Evolutionary conservation across 2,113 vertebrate genomes (phyloP).

Genomic region (Bos javanicus): DNA sequence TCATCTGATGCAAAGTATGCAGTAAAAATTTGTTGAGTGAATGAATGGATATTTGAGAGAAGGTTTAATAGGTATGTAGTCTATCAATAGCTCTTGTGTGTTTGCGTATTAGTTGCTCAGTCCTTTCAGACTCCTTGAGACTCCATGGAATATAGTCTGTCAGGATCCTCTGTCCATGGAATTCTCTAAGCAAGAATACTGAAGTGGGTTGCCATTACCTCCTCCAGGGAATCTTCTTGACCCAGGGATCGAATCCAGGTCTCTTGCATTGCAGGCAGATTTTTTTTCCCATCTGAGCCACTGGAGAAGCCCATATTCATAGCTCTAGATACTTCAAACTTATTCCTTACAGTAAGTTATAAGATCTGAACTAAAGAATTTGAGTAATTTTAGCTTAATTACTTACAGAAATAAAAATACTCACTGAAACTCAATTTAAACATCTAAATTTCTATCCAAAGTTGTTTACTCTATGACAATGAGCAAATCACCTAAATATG

Average conservation of each 20-base stretch:
- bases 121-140: neutral
- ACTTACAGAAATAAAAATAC: neutral
- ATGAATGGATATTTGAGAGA: neutral
- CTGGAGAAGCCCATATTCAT: neutral
- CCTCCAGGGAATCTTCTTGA: neutral
- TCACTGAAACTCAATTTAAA: neutral
- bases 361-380: neutral
- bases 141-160: neutral
- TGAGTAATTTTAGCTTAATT: neutral
- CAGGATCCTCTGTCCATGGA: neutral
- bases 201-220: neutral
- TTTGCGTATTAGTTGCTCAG: neutral
- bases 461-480: neutral
- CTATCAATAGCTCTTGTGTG: neutral
- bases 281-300: neutral
- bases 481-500: neutral
- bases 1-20: neutral
- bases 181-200: neutral
- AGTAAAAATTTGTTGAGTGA: neutral
- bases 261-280: neutral
- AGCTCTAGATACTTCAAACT: neutral
- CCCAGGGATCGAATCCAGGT: neutral
- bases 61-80: neutral
- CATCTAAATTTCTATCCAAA: neutral
- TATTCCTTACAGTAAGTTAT: neutral